A percentile compares a stretch with the other conserved stretches of the same genome.
phyloP scores from a whole-genome alignment of 1,140 invertebrate genomes.

The Bombus terrestris region DNA sequence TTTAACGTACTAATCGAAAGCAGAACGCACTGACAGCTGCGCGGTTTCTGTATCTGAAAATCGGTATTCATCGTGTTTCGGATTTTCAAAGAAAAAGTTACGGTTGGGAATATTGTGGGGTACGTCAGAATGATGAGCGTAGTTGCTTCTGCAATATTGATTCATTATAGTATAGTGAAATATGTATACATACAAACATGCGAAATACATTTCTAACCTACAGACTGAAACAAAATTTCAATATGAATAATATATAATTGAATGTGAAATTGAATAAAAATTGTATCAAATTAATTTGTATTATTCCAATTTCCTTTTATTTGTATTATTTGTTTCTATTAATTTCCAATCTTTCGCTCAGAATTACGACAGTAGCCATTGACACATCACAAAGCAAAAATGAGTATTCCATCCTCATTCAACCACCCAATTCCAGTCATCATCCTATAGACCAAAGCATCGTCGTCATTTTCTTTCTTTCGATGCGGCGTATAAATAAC shows the following conservation, averaged over 20 bases:
- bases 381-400: neutral
- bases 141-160: too few species aligned
- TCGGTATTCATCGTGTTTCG: neutral
- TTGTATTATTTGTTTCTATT: neutral
- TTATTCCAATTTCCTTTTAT: neutral
- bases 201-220: too few species aligned
- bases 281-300: too few species aligned
- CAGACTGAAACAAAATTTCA: too few species aligned
- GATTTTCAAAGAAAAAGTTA: neutral
- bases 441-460: neutral
- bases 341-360: neutral
- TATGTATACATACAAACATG: too few species aligned
- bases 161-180: too few species aligned
- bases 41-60: neutral
- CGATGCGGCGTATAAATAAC: slow-evolving; percentile 72
- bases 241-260: too few species aligned
- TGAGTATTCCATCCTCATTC: neutral
- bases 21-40: too few species aligned
- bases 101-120: neutral
- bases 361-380: neutral
- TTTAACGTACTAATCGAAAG: neutral
- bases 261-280: too few species aligned
- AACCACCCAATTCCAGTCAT: neutral
- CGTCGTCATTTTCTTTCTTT: slow-evolving; percentile 38
- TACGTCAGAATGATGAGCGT: too few species aligned